Evolutionary conservation across 2,113 vertebrate genomes (phyloP).

Genomic region (Elaphurus davidianus): DNA sequence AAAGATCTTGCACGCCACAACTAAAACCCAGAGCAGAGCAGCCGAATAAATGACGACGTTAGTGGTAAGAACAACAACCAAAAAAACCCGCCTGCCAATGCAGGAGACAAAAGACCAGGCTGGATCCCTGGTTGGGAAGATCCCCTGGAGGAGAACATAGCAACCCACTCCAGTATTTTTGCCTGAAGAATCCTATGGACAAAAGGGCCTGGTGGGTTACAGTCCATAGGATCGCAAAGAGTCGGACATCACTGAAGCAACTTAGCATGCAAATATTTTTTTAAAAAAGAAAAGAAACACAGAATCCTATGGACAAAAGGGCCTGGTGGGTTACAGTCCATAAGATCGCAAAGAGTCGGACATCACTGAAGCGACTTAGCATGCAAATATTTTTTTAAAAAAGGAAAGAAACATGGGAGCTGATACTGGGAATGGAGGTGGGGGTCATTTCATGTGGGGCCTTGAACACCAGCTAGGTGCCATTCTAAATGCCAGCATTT

Average conservation of each 20-base stretch:
- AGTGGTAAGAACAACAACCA: neutral
- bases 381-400: neutral
- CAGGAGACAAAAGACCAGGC: neutral
- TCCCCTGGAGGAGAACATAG: neutral
- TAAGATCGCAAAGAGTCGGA: neutral
- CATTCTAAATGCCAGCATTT: neutral
- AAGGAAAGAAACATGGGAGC: neutral
- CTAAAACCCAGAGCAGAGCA: neutral
- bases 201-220: neutral
- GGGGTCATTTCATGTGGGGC: neutral
- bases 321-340: neutral
- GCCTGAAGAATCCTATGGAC: neutral
- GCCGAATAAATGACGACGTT: accelerated
- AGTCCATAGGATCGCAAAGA: neutral
- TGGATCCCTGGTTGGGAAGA: neutral
- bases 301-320: neutral
- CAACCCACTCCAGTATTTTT: neutral
- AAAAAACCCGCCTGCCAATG: neutral
- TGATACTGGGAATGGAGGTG: neutral
- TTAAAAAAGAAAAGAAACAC: neutral
- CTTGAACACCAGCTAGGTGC: neutral
- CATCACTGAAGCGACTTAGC: neutral
- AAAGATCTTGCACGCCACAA: neutral
- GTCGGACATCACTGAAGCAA: neutral
- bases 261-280: neutral